phyloP scores from a whole-genome alignment of 2,888 invertebrate species.

The Dynastes hyllus region DNA sequence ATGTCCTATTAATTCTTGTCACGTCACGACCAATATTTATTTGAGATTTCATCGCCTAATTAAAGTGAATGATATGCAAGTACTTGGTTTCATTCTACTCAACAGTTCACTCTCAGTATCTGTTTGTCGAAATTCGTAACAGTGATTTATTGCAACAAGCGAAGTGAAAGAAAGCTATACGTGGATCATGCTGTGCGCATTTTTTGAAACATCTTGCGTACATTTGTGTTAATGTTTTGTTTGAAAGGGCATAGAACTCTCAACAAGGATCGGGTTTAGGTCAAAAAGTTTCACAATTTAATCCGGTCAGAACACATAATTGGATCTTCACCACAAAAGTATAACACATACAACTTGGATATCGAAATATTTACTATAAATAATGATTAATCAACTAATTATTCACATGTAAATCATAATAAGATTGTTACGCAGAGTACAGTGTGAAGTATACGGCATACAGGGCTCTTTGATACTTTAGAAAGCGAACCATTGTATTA shows the following conservation, averaged over 20 bases:
- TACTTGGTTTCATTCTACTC: background rate
- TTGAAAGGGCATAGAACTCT: constrained; percentile 18
- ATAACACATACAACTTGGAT: background rate
- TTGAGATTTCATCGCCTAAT: background rate
- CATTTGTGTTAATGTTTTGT: constrained; percentile 12
- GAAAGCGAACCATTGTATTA: constrained; percentile 31
- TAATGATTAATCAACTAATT: constrained; percentile 33
- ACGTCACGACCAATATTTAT: background rate
- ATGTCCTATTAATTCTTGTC: too few species aligned
- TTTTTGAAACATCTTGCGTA: constrained; percentile 21
- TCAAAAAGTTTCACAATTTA: background rate
- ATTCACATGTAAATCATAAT: constrained; percentile 28
- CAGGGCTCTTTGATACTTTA: background rate
- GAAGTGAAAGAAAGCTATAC: background rate
- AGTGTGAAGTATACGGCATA: constrained; percentile 22
- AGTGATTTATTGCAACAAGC: background rate
- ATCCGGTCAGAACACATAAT: background rate
- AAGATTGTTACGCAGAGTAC: background rate
- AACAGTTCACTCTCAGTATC: background rate
- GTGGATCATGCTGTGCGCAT: constrained; percentile 4
- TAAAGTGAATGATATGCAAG: background rate
- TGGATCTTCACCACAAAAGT: background rate
- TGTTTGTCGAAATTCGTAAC: background rate
- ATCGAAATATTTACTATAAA: constrained; percentile 3
- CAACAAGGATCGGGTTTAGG: background rate